A percentile compares a stretch with the other conserved stretches of the same genome.
phyloP scores from a whole-genome alignment of 2,113 vertebrate genomes.

The Willisornis vidua region DNA sequence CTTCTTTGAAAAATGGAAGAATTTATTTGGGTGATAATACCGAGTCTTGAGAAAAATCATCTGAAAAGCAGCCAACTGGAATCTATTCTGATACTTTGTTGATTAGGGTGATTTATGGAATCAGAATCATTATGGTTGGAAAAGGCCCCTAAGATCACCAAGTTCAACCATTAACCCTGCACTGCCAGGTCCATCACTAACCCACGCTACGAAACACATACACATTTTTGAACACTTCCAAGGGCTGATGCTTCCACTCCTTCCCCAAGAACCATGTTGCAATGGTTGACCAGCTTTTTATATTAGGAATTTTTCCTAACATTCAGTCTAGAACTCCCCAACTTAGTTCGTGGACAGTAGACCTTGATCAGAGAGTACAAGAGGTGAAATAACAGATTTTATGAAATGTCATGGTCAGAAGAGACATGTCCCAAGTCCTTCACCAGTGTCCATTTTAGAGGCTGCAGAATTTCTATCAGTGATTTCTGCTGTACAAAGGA shows the following conservation, averaged over 20 bases:
- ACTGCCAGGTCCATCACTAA: not conserved
- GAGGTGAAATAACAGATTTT: not conserved
- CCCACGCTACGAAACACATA: not conserved
- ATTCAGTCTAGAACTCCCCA: not conserved
- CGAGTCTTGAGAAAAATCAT: not conserved
- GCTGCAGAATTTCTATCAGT: not conserved
- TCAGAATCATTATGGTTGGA: not conserved
- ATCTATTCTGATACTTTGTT: not conserved
- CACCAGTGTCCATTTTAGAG: not conserved
- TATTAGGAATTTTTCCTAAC: not conserved
- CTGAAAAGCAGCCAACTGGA: not conserved
- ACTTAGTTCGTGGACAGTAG: not conserved
- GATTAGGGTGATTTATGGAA: not conserved
- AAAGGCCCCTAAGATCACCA: not conserved
- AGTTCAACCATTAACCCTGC: not conserved
- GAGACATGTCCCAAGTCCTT: not conserved
- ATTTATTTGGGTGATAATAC: accelerated
- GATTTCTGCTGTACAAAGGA: not conserved
- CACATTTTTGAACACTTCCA: not conserved
- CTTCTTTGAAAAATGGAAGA: not conserved
- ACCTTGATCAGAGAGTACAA: not conserved
- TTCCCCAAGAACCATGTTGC: not conserved
- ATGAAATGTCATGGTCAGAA: not conserved
- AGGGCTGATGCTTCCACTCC: not conserved
- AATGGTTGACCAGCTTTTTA: not conserved